Evolutionary conservation across 2,888 invertebrate species (phyloP), one percentile per base, ranked within the genome.

Genomic region (Phorcus lineatus): DNA sequence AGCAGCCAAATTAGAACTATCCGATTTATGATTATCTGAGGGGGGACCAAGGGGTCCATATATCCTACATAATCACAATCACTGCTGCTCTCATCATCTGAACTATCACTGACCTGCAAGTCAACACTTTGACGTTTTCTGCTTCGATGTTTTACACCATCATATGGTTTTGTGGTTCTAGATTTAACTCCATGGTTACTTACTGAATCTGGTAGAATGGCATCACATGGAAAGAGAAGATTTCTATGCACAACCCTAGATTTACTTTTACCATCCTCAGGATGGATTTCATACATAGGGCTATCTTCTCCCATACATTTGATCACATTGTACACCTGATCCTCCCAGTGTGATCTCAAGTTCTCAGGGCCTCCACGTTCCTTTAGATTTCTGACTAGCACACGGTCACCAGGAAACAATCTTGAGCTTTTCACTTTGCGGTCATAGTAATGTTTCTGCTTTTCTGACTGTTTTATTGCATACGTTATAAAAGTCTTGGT

Each of bases 331-430:
- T 81, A 31, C 28, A 81, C 53, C 36, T 74, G 17, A 36, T 81
- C 81, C 57, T 81, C 74, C 78, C 81, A 81, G 53, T 81, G 57
- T 9, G 55, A 75, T 19, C 81, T 53, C 16, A 76, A 67, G 24
- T 76, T 81, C 16, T 79, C 81, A 3, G 81, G 76, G 7, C 76
- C 79, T 16, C 70, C 79, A 6, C 79, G 36, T 54, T 81, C 76
- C 2, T 40, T 52, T n/a, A 81, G 36, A 22, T 81, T 81, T 16
- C 81, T 22, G 7, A 77, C 24, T 11, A 80, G 28, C 2, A 77
- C 80, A 13, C 70, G n/a, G 19, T 77, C 80, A 77, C 77, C 77
- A 6, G 77, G 55, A 22, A 53, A 55, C 24, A 77, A 40, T 17
- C 31, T 53, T n/a, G 52, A 4, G 22, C 76, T 62, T 2, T 17